Evolutionary conservation across 2,113 vertebrate genomes (phyloP).

Genomic region (Chionomys nivalis): DNA sequence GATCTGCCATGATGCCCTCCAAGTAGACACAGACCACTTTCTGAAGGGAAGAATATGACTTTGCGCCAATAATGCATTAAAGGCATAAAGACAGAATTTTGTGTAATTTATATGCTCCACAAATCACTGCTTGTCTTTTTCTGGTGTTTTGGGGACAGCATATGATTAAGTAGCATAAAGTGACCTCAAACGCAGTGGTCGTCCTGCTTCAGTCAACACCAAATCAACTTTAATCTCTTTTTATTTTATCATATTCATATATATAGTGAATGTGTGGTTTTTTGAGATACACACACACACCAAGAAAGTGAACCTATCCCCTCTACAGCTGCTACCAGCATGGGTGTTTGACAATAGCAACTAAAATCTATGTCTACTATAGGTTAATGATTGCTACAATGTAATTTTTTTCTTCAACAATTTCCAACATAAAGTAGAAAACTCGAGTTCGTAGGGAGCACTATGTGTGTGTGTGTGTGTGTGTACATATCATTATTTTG

Average conservation of each 20-base stretch:
- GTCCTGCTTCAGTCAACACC: not conserved
- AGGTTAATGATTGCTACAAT: not conserved
- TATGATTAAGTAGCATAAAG: not conserved
- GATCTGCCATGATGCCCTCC: not conserved
- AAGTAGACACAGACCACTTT: not conserved
- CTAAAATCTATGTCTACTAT: not conserved
- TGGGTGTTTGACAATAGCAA: not conserved
- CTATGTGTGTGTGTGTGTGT: not conserved
- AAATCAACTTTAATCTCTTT: not conserved
- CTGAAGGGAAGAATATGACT: not conserved
- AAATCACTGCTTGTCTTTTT: not conserved
- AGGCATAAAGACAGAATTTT: not conserved
- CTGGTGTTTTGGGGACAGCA: not conserved
- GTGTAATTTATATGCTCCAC: not conserved
- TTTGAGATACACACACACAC: not conserved
- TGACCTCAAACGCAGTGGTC: not conserved
- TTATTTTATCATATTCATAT: not conserved
- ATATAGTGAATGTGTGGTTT: not conserved
- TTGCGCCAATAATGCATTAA: not conserved
- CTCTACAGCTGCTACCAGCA: not conserved
- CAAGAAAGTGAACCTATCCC: not conserved
- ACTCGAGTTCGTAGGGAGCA: not conserved
- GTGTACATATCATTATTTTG: not conserved
- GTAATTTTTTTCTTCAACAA: not conserved
- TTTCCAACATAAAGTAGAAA: not conserved